Conservation (phyloP, 1,140 invertebrate species). For the Pachyrhynchus sulphureomaculatus region DNA sequence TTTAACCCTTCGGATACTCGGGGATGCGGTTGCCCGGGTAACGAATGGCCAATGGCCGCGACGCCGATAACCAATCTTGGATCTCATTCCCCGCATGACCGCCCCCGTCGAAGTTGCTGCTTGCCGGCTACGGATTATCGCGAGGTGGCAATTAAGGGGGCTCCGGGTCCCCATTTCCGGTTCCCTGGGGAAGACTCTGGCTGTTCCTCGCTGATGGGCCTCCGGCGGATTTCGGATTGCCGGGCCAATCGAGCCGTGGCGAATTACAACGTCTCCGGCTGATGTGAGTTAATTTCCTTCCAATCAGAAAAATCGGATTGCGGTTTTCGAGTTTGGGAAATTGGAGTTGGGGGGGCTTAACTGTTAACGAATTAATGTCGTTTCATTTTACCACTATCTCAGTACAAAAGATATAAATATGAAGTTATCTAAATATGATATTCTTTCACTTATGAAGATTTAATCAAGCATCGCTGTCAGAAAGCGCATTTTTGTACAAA, state of each 20-base stretch:
- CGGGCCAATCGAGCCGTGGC: not conserved
- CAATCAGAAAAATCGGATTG: slow-evolving; percentile 32
- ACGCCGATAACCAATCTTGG: slow-evolving; percentile 51
- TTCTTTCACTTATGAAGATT: no score
- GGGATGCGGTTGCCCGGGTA: slow-evolving; percentile 42
- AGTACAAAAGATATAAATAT: no score
- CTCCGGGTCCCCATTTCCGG: not conserved
- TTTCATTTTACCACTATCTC: no score
- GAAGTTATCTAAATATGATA: no score
- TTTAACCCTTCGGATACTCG: slow-evolving; percentile 34
- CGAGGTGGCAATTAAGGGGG: slow-evolving; percentile 34
- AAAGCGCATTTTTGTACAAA: no score
- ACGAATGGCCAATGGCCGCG: slow-evolving; percentile 47
- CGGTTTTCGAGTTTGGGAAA: slow-evolving; percentile 26
- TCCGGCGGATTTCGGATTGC: not conserved
- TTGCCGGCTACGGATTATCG: slow-evolving; percentile 31
- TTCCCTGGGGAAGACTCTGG: not conserved
- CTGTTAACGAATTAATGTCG: no score
- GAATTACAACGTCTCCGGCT: slow-evolving; percentile 6
- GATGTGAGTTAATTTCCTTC: slow-evolving; percentile 28
- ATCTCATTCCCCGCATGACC: slow-evolving; percentile 50
- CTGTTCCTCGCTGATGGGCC: not conserved
- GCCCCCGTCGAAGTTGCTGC: slow-evolving; percentile 34
- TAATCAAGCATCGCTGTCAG: no score
- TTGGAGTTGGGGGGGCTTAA: no score